A percentile compares a stretch with the other conserved stretches of the same genome.
phyloP scores from a whole-genome alignment of 2,888 invertebrate species.

The Agrenia bidenticulata region DNA sequence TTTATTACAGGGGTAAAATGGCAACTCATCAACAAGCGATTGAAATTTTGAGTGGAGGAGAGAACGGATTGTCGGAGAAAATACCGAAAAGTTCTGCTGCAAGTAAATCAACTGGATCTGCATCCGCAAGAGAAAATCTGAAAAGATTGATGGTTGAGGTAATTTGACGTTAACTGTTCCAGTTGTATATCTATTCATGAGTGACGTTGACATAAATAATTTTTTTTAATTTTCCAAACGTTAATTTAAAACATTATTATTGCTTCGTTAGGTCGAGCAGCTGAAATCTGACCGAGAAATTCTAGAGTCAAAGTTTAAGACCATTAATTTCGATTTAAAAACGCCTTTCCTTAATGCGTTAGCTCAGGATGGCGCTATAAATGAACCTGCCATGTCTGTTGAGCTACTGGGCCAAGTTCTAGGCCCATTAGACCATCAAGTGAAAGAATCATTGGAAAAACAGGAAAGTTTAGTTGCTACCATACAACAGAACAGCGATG shows the following conservation, averaged over 20 bases:
- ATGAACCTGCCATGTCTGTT: conserved; percentile 67
- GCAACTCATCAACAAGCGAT: conserved; percentile 75
- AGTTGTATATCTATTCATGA: too few species aligned
- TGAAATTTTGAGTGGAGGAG: conserved; percentile 73
- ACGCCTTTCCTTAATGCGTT: conserved; percentile 73
- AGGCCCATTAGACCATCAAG: conserved; percentile 75
- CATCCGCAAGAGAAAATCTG: conserved; percentile 66
- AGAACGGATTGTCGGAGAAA: conserved; percentile 67
- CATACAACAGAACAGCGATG: conserved; percentile 63
- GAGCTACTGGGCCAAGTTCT: conserved; percentile 73
- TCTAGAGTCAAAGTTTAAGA: conserved; percentile 82
- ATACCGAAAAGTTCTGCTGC: conserved; percentile 68
- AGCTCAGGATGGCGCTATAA: conserved; percentile 73
- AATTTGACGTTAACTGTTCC: not conserved
- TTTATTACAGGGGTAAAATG: conserved; percentile 71
- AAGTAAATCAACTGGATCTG: conserved; percentile 53
- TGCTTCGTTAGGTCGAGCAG: conserved; percentile 65
- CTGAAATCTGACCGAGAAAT: conserved; percentile 86
- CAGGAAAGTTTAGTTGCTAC: conserved; percentile 70
- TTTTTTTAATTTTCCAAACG: too few species aligned
- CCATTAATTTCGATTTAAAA: conserved; percentile 78
- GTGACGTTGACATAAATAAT: not conserved
- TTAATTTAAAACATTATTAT: conserved; percentile 54
- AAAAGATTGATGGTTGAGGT: conserved; percentile 73
- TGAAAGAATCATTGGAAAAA: conserved; percentile 70